Base-by-base conservation (phyloP, 2,113 vertebrate species). In the Nicator chloris region DNA sequence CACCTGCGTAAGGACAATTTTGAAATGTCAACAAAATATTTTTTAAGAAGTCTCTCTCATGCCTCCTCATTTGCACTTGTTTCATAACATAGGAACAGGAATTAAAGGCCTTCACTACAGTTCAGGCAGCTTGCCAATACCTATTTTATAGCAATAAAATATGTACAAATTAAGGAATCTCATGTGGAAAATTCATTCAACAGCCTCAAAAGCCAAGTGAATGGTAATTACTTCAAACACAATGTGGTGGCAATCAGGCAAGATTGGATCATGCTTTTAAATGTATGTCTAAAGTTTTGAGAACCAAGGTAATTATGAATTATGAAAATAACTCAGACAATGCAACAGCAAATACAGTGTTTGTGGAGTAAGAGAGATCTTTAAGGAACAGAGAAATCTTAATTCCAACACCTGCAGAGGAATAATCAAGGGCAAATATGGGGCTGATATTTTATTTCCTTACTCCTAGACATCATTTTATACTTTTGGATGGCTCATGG, bases 201-300 rank as follows among this genome's bases (percentile, higher is more conserved):
- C 97, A 98, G 97, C 98, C 97, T 98, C 98, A 97, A 98, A 98
- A 98, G 98, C 98, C 97, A 98, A 98, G 98, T 98, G 98, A 99
- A 98, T 97, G 94, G 97, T 98, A 98, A 98, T 98, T 98, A 98
- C 97, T 98, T 98, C 97, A 97, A 98, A 97, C 98, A 98, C 98
- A 98, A 98, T 98, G 98, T 97, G 96, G 97, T 97, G 79, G 97
- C 98, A 98, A 98, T 98, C 98, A 98, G 97, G 97, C 96, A 86
- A 98, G 98, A 98, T 98, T 98, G 98, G 98, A 98, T 98, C 98
- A 98, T 97, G 97, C 96, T 98, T 98, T 98, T 98, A 97, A 98
- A 98, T 98, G 97, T 97, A 97, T 86, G 97, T 97, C 98, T 98
- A 97, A 94, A 96, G 98, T 98, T 96, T 98, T 97, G 98, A 97